Conservation (phyloP, 2,113 vertebrate species). For the Hepsetus odoe region DNA sequence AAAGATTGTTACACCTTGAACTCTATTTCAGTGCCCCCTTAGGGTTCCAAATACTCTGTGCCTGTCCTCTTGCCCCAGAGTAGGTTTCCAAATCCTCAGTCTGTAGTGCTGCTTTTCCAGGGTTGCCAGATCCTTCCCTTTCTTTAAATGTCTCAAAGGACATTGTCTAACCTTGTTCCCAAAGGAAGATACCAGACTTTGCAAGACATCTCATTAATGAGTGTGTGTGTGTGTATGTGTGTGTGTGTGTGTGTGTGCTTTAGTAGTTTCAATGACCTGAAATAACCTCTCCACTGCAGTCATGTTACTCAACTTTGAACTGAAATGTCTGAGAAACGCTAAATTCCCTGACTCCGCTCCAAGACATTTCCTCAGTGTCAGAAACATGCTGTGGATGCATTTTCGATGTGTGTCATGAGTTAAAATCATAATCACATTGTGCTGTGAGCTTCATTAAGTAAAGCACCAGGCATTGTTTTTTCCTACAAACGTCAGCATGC, state of each 20-base stretch:
- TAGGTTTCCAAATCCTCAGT: conserved; percentile 12
- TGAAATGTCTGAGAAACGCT: neutral
- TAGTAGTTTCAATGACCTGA: conserved; percentile 51
- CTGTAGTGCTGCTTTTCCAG: neutral
- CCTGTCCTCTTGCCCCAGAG: neutral
- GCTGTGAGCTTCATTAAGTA: neutral
- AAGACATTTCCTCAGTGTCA: conserved; percentile 1
- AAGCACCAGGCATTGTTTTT: neutral
- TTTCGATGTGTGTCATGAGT: neutral
- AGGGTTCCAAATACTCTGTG: neutral
- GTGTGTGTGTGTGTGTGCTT: no score
- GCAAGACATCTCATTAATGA: neutral
- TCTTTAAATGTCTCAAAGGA: neutral
- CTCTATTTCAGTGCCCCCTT: conserved; percentile 5
- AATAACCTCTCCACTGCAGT: conserved; percentile 57
- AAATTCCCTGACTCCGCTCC: neutral
- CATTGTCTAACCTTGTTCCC: neutral
- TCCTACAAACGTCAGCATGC: neutral
- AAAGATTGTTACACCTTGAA: neutral
- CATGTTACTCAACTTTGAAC: conserved; percentile 38
- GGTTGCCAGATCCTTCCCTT: neutral
- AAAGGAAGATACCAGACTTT: neutral
- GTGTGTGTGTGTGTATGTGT: neutral
- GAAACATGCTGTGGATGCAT: neutral
- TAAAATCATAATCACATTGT: neutral